These are phyloP conservation scores for Lucifuga dentata DNA, from an alignment of 2,113 vertebrate species.

Conservation along the genomic window DNA sequence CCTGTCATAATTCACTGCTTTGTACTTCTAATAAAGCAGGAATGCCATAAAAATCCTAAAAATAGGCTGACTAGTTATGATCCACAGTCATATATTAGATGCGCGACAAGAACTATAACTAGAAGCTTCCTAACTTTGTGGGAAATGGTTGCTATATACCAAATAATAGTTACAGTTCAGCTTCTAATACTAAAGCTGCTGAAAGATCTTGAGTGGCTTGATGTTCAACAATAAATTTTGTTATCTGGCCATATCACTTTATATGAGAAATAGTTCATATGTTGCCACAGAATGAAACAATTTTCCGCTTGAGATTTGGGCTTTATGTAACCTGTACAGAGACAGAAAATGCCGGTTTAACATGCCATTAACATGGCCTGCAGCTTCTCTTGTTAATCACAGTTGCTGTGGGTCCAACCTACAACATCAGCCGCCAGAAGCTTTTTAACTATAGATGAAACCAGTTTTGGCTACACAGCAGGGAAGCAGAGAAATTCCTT, in stretches of 20 bases:
- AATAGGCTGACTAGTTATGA: conserved; percentile 20
- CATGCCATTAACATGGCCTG: neutral
- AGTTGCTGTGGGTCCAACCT: neutral
- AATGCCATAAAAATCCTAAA: conserved; percentile 4
- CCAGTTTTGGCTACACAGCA: neutral
- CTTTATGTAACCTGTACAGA: neutral
- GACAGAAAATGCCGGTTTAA: conserved; percentile 3
- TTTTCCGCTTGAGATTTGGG: neutral
- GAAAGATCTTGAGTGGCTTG: too few species aligned
- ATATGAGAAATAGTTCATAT: too few species aligned
- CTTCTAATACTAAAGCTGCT: too few species aligned
- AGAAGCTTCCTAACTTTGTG: too few species aligned
- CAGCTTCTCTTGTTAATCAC: neutral
- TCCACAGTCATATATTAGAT: neutral
- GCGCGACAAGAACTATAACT: too few species aligned
- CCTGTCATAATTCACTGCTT: neutral
- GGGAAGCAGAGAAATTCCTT: too few species aligned
- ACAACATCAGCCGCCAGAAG: neutral
- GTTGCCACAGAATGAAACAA: neutral
- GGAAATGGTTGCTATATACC: too few species aligned
- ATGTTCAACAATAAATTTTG: too few species aligned
- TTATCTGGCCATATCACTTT: too few species aligned
- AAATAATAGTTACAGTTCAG: too few species aligned
- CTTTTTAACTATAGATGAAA: neutral
- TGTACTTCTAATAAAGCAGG: conserved; percentile 23